These are phyloP conservation scores for Rissa tridactyla DNA, from an alignment of 2,113 vertebrate genomes.

Conservation along the genomic window DNA sequence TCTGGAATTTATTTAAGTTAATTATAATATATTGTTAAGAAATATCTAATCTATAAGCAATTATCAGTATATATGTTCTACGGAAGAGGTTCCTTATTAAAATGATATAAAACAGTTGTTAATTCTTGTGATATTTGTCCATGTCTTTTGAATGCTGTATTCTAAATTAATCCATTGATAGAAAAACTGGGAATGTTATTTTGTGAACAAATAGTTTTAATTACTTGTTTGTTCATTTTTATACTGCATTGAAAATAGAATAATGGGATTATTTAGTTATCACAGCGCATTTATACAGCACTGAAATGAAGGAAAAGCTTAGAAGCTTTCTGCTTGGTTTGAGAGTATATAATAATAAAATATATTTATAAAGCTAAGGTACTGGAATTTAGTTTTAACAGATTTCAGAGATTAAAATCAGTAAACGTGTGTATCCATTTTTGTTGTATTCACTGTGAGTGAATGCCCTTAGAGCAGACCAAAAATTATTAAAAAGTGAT, in stretches of 20 bases:
- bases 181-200: neutral
- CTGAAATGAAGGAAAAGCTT: neutral
- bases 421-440: neutral
- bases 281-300: neutral
- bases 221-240: neutral
- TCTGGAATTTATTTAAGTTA: neutral
- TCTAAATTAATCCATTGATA: neutral
- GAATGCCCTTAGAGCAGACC: neutral
- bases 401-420: neutral
- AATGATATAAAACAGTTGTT: neutral
- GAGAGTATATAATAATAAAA: neutral
- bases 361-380: neutral
- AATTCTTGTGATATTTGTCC: neutral
- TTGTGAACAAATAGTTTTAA: neutral
- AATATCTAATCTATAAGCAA: neutral
- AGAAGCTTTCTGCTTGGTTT: neutral
- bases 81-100: neutral
- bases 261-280: neutral
- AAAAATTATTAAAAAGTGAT: neutral
- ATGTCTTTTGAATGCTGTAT: neutral
- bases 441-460: neutral
- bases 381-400: neutral
- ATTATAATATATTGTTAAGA: neutral
- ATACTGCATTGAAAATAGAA: neutral
- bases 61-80: neutral